Evolutionary conservation across 2,113 vertebrate genomes (phyloP), one percentile per base, ranked within the genome.

Genomic region (Istiophorus platypterus): DNA sequence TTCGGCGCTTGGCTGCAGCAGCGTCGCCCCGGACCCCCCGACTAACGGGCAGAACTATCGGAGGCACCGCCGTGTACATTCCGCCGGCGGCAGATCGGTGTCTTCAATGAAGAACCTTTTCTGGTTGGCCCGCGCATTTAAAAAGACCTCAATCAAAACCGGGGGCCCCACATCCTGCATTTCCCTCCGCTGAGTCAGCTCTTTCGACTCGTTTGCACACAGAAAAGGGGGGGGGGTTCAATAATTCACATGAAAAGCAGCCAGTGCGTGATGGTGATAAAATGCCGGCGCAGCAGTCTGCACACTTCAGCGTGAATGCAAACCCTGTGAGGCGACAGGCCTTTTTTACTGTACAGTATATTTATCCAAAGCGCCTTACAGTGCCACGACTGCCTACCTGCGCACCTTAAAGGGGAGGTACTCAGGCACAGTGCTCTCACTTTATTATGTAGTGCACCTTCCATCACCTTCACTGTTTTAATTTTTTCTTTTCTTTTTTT

Each of bases 231-330:
- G 13, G 26, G 58, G 58, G 84, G 80, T 76, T 71, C 80, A 85
- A 80, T 83, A 88, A 86, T 80, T 89, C 86, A 72, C 80, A 88
- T 87, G n/a, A 79, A 91, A 90, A 87, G 72, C 74, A 87, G 72
- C 49, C 31, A 0, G 72, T 51, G 87, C 73, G 67, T 66, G 76
- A 90, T 91, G 90, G 82, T 72, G 81, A 85, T 84, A 77, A 86
- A 89, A 81, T 80, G 83, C 75, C 80, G 58, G 47, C 57, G 67
- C 39, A 82, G 87, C 76, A 86, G 51, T 92, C 81, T 85, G 68
- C 17, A 8, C 75, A 77, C 77, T 77, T 88, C 24, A 74, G 76
- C 51, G n/a, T 9, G 18, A 75, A 76, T 76, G 64, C 78, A 69
- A 82, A 82, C 78, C 77, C 54, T 52, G 31, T 3, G 42, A 59